Evolutionary conservation across 2,113 vertebrate genomes (phyloP).

Genomic region (Antechinus stuartii): DNA sequence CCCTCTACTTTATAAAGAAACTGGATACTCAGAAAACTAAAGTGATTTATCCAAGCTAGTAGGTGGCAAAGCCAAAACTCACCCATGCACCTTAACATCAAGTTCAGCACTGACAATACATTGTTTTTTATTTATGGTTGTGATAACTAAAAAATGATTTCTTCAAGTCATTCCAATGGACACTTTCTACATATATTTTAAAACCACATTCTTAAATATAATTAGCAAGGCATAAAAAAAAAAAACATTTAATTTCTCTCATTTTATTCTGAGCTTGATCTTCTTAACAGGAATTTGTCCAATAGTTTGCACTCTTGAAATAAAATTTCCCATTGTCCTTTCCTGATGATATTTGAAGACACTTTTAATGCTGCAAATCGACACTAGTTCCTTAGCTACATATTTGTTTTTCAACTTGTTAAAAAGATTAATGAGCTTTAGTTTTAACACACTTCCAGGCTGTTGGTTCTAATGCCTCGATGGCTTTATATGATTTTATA

Average conservation of each 20-base stretch:
- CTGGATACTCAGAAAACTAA: neutral
- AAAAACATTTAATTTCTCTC: slow-evolving; percentile 32
- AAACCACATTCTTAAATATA: slow-evolving; percentile 48
- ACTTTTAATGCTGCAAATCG: slow-evolving; percentile 56
- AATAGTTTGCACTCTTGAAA: slow-evolving; percentile 47
- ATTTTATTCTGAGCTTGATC: slow-evolving; percentile 38
- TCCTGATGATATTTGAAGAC: slow-evolving; percentile 42
- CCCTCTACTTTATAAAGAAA: too few relatives aligned
- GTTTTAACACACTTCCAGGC: slow-evolving; percentile 72
- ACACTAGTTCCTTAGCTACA: slow-evolving; percentile 51
- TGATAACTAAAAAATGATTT: slow-evolving; percentile 4
- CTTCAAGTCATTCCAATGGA: slow-evolving; percentile 42
- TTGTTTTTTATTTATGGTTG: slow-evolving; percentile 9
- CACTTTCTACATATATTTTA: slow-evolving; percentile 2
- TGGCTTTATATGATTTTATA: slow-evolving; percentile 60
- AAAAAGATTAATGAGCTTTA: slow-evolving; percentile 81
- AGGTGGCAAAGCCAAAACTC: neutral
- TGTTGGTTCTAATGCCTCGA: slow-evolving; percentile 68
- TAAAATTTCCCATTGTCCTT: slow-evolving; percentile 47
- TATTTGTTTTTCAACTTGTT: slow-evolving; percentile 74
- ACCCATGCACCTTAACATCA: neutral
- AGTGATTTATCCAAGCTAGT: slow-evolving; percentile 33
- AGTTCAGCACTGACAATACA: neutral
- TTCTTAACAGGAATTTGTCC: neutral
- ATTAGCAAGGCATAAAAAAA: slow-evolving; percentile 42